Base-by-base conservation (phyloP, 2,888 invertebrate genomes). In the Petrolisthes cinctipes region DNA sequence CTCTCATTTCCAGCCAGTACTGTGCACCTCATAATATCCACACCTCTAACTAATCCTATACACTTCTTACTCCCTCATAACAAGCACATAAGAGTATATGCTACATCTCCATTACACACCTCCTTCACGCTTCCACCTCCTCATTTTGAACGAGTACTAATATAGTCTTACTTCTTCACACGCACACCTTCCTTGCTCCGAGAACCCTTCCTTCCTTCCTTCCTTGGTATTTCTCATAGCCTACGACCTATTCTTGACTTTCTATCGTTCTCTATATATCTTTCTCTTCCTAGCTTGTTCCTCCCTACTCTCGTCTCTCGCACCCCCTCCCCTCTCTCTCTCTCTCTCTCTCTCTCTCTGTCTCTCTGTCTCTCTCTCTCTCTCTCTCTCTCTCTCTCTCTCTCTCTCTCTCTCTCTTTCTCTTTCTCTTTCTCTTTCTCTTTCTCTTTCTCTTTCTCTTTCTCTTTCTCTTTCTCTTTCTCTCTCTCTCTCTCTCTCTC, bases 351-450 rank as follows among this genome's bases (percentile, higher is more conserved):
- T 17, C n/a, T n/a, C 5, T 71, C 9, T n/a, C n/a, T 71, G 5
- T 7, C n/a, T 17, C n/a, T n/a, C n/a, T 5, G 17, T n/a, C n/a
- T 14, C n/a, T n/a, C n/a, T 17, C n/a, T n/a, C n/a, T 17, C 71
- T n/a, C n/a, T 17, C n/a, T n/a, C n/a, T 11, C 71, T 5, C n/a
- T 11, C 9, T n/a, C n/a, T 14, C 71, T n/a, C n/a, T 5, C 71
- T n/a, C n/a, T 71, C 71, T n/a, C n/a, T 71, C 71, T n/a, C n/a
- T 71, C 71, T n/a, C n/a, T 71, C 71, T n/a, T 17, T 71, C 71
- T n/a, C 20, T 71, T 4, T n/a, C 20, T 71, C 71, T n/a, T 3
- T 71, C 71, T n/a, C 20, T 71, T 4, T n/a, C 20, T 71, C 71
- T 71, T 3, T 71, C 20, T n/a, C 20, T 71, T 4, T n/a, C 20